These are phyloP conservation scores for Agonum fuliginosum DNA, from an alignment of 2,888 invertebrate species.

Conservation along the genomic window DNA sequence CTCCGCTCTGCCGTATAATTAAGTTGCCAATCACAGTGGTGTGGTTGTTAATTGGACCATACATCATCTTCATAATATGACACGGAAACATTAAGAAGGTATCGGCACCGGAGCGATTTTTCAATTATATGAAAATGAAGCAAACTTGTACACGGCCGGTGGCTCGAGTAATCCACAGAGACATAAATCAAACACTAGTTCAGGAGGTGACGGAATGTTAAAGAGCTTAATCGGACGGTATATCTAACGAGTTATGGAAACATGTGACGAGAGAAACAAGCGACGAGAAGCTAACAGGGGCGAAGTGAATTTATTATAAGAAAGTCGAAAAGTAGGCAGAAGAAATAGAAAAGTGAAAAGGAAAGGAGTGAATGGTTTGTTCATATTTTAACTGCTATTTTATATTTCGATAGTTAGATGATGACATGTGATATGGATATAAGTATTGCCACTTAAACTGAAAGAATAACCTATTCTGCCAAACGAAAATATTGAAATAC, in stretches of 20 bases:
- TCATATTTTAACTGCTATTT: neutral
- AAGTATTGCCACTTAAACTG: no score
- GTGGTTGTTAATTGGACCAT: conserved; percentile 38
- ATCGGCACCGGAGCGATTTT: conserved; percentile 42
- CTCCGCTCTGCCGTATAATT: neutral
- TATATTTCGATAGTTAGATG: neutral
- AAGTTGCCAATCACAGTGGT: conserved; percentile 41
- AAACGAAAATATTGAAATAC: no score
- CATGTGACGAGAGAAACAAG: conserved; percentile 21
- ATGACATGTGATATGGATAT: neutral
- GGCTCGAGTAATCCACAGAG: conserved; percentile 39
- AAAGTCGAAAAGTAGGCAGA: no score
- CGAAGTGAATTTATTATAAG: conserved; percentile 29
- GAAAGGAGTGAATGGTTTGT: neutral
- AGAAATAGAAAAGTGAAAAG: neutral
- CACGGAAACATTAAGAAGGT: conserved; percentile 32
- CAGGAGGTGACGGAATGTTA: conserved; percentile 58
- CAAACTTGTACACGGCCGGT: conserved; percentile 17
- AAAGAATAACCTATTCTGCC: no score
- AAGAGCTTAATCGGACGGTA: conserved; percentile 54
- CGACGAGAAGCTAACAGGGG: no score
- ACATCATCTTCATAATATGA: conserved; percentile 30
- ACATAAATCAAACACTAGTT: conserved; percentile 55
- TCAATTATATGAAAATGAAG: conserved; percentile 57
- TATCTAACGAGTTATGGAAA: conserved; percentile 58